Evolutionary conservation across 2,797 vertebrate species (phyloP).

Genomic region (Crotalus adamanteus): DNA sequence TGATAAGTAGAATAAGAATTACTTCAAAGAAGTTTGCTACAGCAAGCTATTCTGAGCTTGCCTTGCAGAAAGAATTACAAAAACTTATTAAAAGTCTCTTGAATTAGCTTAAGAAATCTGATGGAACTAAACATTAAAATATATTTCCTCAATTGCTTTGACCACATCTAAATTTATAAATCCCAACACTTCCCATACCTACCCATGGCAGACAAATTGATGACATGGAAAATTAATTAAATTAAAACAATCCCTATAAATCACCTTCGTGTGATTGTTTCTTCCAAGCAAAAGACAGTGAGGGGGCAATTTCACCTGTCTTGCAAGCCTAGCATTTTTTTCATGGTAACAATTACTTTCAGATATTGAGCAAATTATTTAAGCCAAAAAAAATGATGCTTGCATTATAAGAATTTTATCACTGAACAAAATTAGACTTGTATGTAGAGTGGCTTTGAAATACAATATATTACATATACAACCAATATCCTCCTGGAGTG

Average conservation of each 20-base stretch:
- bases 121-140: neutral
- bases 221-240: conserved; percentile 60
- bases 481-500: conserved; percentile 60
- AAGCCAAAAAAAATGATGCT: conserved; percentile 55
- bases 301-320: conserved; percentile 39
- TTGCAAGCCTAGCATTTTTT: conserved; percentile 55
- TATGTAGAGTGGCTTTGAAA: conserved; percentile 44
- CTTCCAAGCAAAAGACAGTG: conserved; percentile 52
- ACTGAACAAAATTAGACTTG: conserved; percentile 60
- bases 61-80: neutral
- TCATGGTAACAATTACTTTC: conserved; percentile 49
- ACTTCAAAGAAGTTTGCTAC: neutral
- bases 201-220: conserved; percentile 3
- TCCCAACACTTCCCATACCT: conserved; percentile 16
- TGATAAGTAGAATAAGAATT: neutral
- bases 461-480: conserved; percentile 57
- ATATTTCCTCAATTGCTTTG: neutral
- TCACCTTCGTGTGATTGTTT: conserved; percentile 54
- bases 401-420: conserved; percentile 49
- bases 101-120: neutral
- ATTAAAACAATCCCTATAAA: conserved; percentile 58
- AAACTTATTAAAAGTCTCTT: neutral
- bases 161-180: neutral
- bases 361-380: conserved; percentile 31
- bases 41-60: neutral